A percentile compares a stretch with the other conserved stretches of the same genome.
These are phyloP conservation scores for Nautilus pompilius DNA, from an alignment of 1,140 invertebrate species.

Conservation along the genomic window DNA sequence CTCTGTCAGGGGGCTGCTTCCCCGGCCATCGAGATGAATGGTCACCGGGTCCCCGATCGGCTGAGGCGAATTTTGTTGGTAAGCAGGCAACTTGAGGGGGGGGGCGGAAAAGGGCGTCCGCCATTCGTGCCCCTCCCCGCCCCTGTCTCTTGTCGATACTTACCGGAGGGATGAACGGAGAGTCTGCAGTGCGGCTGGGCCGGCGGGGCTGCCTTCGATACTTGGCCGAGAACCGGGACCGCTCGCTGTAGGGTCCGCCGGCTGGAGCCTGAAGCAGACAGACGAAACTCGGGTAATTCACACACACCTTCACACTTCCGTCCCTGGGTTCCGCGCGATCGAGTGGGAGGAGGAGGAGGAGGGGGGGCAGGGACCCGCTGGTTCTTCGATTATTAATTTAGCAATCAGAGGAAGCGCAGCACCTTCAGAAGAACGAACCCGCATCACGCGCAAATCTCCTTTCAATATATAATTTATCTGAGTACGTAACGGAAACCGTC, in stretches of 20 bases:
- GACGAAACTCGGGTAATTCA: not conserved
- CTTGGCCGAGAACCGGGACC: conserved; percentile 34
- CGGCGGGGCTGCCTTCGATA: conserved; percentile 33
- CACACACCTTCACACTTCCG: not conserved
- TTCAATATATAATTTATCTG: too few species aligned
- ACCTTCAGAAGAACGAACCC: conserved; percentile 4
- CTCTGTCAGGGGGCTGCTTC: not conserved
- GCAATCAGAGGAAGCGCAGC: conserved; percentile 8
- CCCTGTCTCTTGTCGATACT: not conserved
- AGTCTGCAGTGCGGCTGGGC: conserved; percentile 29
- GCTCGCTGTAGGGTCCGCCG: conserved; percentile 11
- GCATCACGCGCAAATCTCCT: too few species aligned
- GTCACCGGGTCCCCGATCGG: not conserved
- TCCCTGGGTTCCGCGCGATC: not conserved
- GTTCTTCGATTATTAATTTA: too few species aligned
- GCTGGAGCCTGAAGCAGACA: not conserved
- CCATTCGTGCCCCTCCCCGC: too few species aligned
- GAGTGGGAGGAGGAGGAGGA: too few species aligned
- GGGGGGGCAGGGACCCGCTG: too few species aligned
- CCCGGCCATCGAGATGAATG: not conserved
- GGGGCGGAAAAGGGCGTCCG: too few species aligned
- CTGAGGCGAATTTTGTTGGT: not conserved
- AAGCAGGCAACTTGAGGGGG: not conserved
- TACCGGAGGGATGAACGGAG: conserved; percentile 44
- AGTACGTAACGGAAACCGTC: too few species aligned